Evolutionary conservation across 1,140 invertebrate genomes (phyloP), one percentile per base, ranked within the genome.

Genomic region (Hyphantria cunea): DNA sequence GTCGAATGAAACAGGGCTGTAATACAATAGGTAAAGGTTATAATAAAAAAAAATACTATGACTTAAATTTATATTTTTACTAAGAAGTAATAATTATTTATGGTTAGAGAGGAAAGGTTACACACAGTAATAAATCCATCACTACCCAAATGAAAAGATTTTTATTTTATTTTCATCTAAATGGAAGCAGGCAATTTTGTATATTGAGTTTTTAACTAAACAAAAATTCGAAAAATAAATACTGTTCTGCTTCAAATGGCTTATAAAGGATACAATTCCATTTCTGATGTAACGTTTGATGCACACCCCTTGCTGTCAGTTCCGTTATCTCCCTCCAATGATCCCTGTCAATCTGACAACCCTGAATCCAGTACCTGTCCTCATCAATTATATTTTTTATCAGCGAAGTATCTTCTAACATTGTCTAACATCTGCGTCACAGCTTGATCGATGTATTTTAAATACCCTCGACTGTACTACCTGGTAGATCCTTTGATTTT

Each of bases 351-450:
- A 42, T 42, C 56, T 50, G 56, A 60, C 56, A 51, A 33, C 55
- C 17, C 56, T 60, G 48, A 60, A 60, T 60, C 56, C 48, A 60
- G 55, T 56, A 78, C 78, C 84, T 86, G 79, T 84, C 86, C 82
- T 80, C 84, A 89, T 89, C 84, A 89, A 87, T 89, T 82, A 89
- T 71, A 75, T 77, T 84, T 88, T 75, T 62, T 62, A 52, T 62
- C 50, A 34, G 11, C 31, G 12, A 49, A 62, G 59, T 62, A 52
- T 52, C 50, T 62, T 34, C 49, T 62, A 62, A 60, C 55, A 47
- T 62, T 53, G 59, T 53, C 50, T 53, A 47, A 62, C 49, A 53
- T 63, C 56, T 63, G 51, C 42, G 60, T 54, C 60, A 37, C n/a
- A 15, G 15, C 73, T 75, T 89, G 86, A 89, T 89, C 77, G 84